Evolutionary conservation across 2,797 vertebrate genomes (phyloP).

Genomic region (Acrossocheilus fasciatus): DNA sequence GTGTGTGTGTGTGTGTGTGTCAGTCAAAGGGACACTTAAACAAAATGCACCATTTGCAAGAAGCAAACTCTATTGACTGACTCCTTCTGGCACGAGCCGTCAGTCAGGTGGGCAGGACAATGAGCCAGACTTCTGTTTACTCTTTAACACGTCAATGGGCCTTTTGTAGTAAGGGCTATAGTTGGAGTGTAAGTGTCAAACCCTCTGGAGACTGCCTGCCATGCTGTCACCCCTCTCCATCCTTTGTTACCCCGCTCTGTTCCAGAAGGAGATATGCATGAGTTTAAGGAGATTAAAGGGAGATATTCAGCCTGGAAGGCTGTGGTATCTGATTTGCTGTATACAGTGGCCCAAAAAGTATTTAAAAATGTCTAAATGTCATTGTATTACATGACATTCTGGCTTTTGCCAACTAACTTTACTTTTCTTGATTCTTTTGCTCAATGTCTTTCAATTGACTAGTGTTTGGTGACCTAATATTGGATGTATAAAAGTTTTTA

Average conservation of each 20-base stretch:
- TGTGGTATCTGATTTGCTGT: neutral
- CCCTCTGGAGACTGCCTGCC: conserved; percentile 55
- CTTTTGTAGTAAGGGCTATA: conserved; percentile 63
- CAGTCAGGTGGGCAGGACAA: conserved; percentile 78
- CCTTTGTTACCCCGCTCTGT: conserved; percentile 52
- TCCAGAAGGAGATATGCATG: conserved; percentile 52
- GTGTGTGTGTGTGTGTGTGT: conserved; percentile 46
- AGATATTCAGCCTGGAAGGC: conserved; percentile 22
- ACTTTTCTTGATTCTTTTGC: neutral
- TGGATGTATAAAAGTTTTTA: neutral
- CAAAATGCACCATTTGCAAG: conserved; percentile 68
- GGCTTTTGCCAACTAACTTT: neutral
- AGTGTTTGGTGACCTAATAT: neutral
- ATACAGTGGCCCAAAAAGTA: neutral
- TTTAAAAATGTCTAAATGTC: neutral
- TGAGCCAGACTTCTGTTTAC: conserved; percentile 76
- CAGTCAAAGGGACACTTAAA: conserved; percentile 45
- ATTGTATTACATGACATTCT: neutral
- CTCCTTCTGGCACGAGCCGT: conserved; percentile 72
- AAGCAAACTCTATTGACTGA: conserved; percentile 74
- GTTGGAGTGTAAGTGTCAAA: conserved; percentile 60
- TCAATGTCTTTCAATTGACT: neutral
- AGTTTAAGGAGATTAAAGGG: conserved; percentile 55
- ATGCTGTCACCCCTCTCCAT: conserved; percentile 52
- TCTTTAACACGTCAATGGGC: conserved; percentile 80